Base-by-base conservation (phyloP, 2,888 invertebrate species). In the Adelognathus sp. region DNA sequence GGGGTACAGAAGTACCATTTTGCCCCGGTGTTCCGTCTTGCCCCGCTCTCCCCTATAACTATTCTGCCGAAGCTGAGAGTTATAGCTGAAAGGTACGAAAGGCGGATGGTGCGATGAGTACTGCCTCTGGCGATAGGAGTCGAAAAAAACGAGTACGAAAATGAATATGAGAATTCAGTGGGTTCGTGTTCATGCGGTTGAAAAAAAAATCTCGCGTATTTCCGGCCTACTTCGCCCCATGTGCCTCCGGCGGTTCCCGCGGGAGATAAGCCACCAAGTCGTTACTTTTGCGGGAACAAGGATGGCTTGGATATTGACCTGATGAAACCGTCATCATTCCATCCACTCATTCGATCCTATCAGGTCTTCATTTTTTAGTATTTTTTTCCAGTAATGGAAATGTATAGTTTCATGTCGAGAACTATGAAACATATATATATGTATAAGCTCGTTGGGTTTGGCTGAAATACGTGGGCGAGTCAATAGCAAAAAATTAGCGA, bases 221-320 rank as follows among this genome's bases (percentile, higher is more conserved):
- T 70, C 63, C 64, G 73, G 73, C 58, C 69, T 69, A 50, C 69
- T 73, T 31, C 21, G 29, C 46, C 24, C 76, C 58, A 14, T 24
- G 27, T 61, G 44, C 67, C 60, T 31, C 18, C 27, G 27, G 27
- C 60, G 24, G 44, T 44, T 16, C n/a, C 64, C 58, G 41, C 69
- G 41, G 50, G 64, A 82, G 86, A 86, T 86, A 84, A 86, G 81
- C 71, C 83, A 82, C 81, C 83, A 77, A 81, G 79, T 76, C 83
- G 80, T 86, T 85, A 84, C 84, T 86, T 86, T 76, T 82, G 69
- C 78, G 29, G 67, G 50, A 58, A 50, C 52, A 50, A 63, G 64
- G 21, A 18, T 27, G 63, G 56, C 39, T 39, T 44, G 78, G 69
- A 58, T 69, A 74, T 52, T 58, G 78, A 74, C 66, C 74, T 56